Evolutionary conservation across 2,797 vertebrate genomes (phyloP), one percentile per base, ranked within the genome.

Genomic region (Antennarius maculatus): DNA sequence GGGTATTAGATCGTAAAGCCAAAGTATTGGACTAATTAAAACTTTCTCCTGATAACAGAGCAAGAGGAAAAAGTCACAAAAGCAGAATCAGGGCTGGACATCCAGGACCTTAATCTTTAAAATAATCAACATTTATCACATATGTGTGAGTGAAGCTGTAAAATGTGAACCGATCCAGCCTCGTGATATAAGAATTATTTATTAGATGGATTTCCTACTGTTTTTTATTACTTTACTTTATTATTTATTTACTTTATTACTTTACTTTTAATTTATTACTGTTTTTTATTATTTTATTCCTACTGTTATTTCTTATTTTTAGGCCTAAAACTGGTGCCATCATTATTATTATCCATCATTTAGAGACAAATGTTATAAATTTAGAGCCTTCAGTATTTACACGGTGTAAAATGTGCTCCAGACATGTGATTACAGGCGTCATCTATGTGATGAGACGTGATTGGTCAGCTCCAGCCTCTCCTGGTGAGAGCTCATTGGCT

Each of bases 401-500:
- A 12, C 18, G 16, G 27, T 43, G 5, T 6, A 11, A 52, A 54
- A 68, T 76, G 15, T 51, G 13, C 3, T 31, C 4, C 8, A 18
- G 53, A 28, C 46, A 6, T 18, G 16, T 2, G 17, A 41, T 39
- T 8, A 4, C 14, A 17, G 57, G 17, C 39, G 7, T 37, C 48
- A 39, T 9, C 57, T 39, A 49, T 75, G 70, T 49, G 34, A 68
- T 72, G 18, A 57, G 58, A 42, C 46, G n/a, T 62, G 54, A 73
- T 70, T 54, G 60, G 29, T 51, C 37, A 54, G 37, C 61, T 50
- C 3, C 56, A 18, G 10, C 37, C 54, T 74, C 59, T 59, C 41
- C 15, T 66, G 68, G 73, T 66, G 43, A 73, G 29, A 29, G 31
- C 43, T 67, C 42, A 28, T 53, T 55, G 55, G 55, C 71, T 53